These are phyloP conservation scores for Octopus bimaculoides DNA, from an alignment of 1,140 invertebrate genomes.

Conservation along the genomic window DNA sequence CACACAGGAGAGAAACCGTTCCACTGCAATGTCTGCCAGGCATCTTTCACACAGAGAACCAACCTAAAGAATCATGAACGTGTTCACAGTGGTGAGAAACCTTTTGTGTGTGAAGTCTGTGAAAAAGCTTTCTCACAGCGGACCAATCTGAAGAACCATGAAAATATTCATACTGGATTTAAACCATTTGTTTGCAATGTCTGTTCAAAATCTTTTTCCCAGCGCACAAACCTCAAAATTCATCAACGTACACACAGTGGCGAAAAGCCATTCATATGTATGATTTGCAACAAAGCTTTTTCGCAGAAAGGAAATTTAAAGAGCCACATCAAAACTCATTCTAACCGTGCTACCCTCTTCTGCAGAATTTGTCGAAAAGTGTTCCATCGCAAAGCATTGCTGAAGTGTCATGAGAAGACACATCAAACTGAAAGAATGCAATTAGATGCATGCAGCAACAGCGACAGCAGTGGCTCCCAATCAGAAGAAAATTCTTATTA, in stretches of 20 bases:
- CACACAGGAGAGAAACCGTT: conserved; percentile 32
- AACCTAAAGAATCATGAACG: conserved; percentile 72
- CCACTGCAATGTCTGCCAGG: conserved; percentile 66
- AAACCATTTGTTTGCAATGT: conserved; percentile 18
- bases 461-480: not conserved
- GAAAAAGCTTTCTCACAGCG: conserved; percentile 79
- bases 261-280: conserved; percentile 70
- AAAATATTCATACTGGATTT: conserved; percentile 62
- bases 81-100: conserved; percentile 55
- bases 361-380: conserved; percentile 62
- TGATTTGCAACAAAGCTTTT: conserved; percentile 30
- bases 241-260: conserved; percentile 72
- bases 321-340: conserved; percentile 26
- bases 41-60: conserved; percentile 56
- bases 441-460: not conserved
- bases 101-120: conserved; percentile 76
- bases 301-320: conserved; percentile 19
- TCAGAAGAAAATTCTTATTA: no score
- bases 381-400: conserved; percentile 13
- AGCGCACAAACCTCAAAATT: conserved; percentile 40
- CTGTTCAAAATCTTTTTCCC: conserved; percentile 31
- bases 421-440: not conserved
- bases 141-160: conserved; percentile 87
- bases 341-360: conserved; percentile 67
- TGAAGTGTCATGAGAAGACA: not conserved